Base-by-base conservation (phyloP, 2,797 vertebrate species). In the Brachyrhaphis roseni region DNA sequence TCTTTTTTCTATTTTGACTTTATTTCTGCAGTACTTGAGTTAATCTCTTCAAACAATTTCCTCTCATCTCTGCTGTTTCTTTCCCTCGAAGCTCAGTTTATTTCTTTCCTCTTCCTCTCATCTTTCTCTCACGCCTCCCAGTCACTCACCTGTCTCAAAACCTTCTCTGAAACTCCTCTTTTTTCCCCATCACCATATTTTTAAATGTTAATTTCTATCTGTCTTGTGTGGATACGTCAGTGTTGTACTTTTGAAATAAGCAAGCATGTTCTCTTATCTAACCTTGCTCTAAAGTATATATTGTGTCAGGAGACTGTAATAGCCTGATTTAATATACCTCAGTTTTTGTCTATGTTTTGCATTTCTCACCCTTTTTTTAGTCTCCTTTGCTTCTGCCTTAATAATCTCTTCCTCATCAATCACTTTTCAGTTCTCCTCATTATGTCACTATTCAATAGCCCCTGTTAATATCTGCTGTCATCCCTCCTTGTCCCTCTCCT, bases 121-220 rank as follows among this genome's bases (percentile, higher is more conserved):
- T 39, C 66, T 78, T 62, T 57, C 51, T 55, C 51, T 75, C 51
- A 41, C 46, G 43, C 62, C 79, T 34, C 68, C 77, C 76, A 71
- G 84, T 83, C 51, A 79, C 84, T 68, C 80, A 47, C 77, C 74
- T 75, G 26, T 84, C 78, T 84, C 66, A 76, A 47, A 77, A 53
- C 83, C 75, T 75, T 88, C 68, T 34, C 49, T 13, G 4, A 26
- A 28, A 76, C 76, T 77, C 59, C 64, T 83, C 11, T 74, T 84
- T 72, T 83, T 75, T 34, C 75, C 78, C 82, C 77, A 76, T 83
- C 86, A 79, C 75, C 39, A 31, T 34, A 72, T 57, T 36, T 57
- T 31, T 28, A 28, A 5, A 0, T 72, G 77, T 68, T 86, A 53
- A 57, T 81, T 84, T 76, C 8, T 49, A 75, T 76, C 73, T 77